Conservation (phyloP, 2,888 invertebrate species). For the Cartodere bifasciata region DNA sequence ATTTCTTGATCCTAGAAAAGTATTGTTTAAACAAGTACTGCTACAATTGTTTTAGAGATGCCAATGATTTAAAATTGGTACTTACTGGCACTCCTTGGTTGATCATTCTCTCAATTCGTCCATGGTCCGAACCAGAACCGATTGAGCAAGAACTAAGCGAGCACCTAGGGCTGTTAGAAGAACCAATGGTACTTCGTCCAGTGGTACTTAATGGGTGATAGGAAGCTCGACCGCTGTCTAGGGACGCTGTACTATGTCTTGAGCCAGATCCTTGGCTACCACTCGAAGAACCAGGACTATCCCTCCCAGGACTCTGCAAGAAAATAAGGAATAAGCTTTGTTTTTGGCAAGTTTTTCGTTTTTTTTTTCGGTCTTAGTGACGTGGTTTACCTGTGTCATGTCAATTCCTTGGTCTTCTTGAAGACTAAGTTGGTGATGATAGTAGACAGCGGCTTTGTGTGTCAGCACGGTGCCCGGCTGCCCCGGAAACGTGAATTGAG, state of each 20-base stretch:
- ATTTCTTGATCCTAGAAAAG: constrained; percentile 75
- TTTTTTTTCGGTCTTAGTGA: not conserved
- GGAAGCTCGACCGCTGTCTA: constrained; percentile 87
- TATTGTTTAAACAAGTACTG: not conserved
- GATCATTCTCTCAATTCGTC: constrained; percentile 59
- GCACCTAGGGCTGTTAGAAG: constrained; percentile 51
- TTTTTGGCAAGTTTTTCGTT: not conserved
- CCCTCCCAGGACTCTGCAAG: constrained; percentile 77
- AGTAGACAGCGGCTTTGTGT: constrained; percentile 65
- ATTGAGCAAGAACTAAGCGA: constrained; percentile 67
- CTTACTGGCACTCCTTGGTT: constrained; percentile 50
- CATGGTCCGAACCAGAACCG: constrained; percentile 57
- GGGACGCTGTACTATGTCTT: constrained; percentile 76
- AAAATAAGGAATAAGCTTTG: constrained; percentile 9
- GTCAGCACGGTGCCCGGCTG: constrained; percentile 53
- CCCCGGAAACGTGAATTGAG: constrained; percentile 64
- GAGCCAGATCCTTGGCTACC: constrained; percentile 81
- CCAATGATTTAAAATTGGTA: constrained; percentile 10
- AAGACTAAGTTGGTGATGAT: constrained; percentile 69
- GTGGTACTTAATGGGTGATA: constrained; percentile 47
- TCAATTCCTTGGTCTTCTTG: constrained; percentile 83
- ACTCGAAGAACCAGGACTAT: constrained; percentile 81
- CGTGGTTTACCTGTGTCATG: constrained; percentile 56
- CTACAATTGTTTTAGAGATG: constrained; percentile 4
- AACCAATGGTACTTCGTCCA: constrained; percentile 35